Evolutionary conservation across 2,797 vertebrate genomes (phyloP).

Genomic region (Sparidentex hasta): DNA sequence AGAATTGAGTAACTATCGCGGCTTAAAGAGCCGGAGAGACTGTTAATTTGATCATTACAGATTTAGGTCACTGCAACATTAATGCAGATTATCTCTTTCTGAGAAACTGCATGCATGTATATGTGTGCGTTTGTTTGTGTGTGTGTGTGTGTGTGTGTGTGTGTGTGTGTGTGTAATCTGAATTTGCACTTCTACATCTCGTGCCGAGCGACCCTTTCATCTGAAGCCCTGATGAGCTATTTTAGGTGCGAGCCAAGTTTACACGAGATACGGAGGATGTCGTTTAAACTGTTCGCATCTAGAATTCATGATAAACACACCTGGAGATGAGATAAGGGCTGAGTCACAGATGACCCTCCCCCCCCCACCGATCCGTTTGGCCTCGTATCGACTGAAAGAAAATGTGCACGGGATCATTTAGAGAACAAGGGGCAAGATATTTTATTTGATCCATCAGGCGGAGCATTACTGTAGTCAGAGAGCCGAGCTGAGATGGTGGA

Average conservation of each 20-base stretch:
- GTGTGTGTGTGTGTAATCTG: constrained; percentile 10
- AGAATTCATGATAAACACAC: constrained; percentile 53
- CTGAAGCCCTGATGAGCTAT: constrained; percentile 60
- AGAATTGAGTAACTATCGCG: constrained; percentile 14
- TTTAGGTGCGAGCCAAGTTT: constrained; percentile 52
- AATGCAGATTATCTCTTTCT: constrained; percentile 11
- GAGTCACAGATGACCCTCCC: constrained; percentile 62
- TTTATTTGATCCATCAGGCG: constrained; percentile 59
- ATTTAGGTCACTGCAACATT: constrained; percentile 19
- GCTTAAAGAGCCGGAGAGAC: constrained; percentile 9
- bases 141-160: constrained; percentile 1
- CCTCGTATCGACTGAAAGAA: constrained; percentile 49
- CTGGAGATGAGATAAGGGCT: constrained; percentile 27
- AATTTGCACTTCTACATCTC: constrained; percentile 36
- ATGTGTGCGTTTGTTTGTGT: not conserved
- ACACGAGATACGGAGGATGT: constrained; percentile 37
- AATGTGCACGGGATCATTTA: constrained; percentile 50
- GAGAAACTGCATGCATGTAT: constrained; percentile 11
- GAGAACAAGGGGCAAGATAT: constrained; percentile 42
- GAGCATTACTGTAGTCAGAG: constrained; percentile 56
- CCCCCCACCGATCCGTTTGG: constrained; percentile 49
- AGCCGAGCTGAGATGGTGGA: constrained; percentile 68
- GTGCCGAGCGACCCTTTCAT: constrained; percentile 51
- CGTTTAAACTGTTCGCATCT: constrained; percentile 48
- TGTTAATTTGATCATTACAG: constrained; percentile 38